Percentiles rank a stretch among this genome's conserved stretches.
These are phyloP conservation scores for Carcharodon carcharias DNA, from an alignment of 2,797 vertebrate species.

Conservation along the genomic window DNA sequence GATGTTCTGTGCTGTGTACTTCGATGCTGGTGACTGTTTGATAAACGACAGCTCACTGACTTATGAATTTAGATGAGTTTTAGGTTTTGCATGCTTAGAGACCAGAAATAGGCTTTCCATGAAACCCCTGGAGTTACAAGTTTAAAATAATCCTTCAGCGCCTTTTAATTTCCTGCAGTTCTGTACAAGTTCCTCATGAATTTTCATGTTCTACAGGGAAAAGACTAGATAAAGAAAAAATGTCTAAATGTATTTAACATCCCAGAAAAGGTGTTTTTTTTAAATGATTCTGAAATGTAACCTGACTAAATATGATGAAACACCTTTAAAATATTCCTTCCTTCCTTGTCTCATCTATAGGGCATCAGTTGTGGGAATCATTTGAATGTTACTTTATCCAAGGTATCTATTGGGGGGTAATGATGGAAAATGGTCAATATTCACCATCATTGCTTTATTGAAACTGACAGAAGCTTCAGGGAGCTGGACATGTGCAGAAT, in stretches of 20 bases:
- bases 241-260: not conserved
- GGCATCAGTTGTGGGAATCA: not conserved
- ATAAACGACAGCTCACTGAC: not conserved
- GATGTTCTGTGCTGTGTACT: not conserved
- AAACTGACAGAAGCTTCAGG: not conserved
- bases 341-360: not conserved
- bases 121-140: not conserved
- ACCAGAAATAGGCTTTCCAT: not conserved
- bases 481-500: not conserved
- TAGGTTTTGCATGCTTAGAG: not conserved
- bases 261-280: not conserved
- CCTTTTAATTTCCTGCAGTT: not conserved
- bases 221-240: not conserved
- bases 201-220: not conserved
- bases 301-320: not conserved
- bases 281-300: not conserved
- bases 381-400: not conserved
- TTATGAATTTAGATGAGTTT: not conserved
- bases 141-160: not conserved
- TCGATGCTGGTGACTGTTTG: not conserved
- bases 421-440: not conserved
- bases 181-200: not conserved
- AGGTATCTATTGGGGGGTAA: not conserved
- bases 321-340: not conserved
- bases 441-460: not conserved